These are phyloP conservation scores for Ischnus inquisitorius DNA, from an alignment of 2,888 invertebrate genomes.

Conservation along the genomic window DNA sequence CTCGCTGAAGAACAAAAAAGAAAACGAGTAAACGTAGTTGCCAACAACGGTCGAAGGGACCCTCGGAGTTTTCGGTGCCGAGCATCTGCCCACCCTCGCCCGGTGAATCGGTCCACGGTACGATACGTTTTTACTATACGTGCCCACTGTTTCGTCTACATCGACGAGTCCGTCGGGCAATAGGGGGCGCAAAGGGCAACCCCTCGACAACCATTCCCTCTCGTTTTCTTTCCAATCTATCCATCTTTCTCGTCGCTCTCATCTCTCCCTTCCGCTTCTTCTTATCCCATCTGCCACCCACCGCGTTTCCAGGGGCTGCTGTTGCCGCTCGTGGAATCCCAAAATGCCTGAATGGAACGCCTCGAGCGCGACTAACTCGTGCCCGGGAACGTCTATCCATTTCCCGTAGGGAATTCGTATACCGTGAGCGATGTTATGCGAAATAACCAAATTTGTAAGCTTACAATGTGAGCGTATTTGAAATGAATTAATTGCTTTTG, in stretches of 20 bases:
- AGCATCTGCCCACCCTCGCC: constrained; percentile 48
- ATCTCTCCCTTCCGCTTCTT: constrained; percentile 26
- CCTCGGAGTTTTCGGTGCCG: constrained; percentile 54
- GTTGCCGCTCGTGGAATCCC: constrained; percentile 68
- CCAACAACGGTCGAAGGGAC: constrained; percentile 38
- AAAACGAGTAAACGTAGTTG: constrained; percentile 37
- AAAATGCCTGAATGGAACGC: constrained; percentile 71
- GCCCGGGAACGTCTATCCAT: constrained; percentile 13
- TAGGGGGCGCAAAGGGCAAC: constrained; percentile 37
- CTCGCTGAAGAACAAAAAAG: constrained; percentile 16
- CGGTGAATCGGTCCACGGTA: constrained; percentile 13
- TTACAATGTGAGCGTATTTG: background rate
- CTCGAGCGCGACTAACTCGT: constrained; percentile 20
- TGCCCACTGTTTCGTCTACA: constrained; percentile 39
- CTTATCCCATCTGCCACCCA: constrained; percentile 80
- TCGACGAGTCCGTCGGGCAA: constrained; percentile 46
- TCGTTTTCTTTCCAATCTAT: constrained; percentile 33
- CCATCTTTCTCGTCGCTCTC: constrained; percentile 38
- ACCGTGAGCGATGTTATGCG: background rate
- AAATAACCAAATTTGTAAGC: constrained; percentile 10
- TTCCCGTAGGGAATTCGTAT: background rate
- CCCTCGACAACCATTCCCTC: constrained; percentile 43
- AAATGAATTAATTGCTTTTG: background rate
- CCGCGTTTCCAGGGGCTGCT: constrained; percentile 67
- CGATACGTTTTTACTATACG: constrained; percentile 40